A percentile compares a stretch with the other conserved stretches of the same genome.
Conservation (phyloP, 1,140 invertebrate genomes). For the Mycetomoellerius zeteki region DNA sequence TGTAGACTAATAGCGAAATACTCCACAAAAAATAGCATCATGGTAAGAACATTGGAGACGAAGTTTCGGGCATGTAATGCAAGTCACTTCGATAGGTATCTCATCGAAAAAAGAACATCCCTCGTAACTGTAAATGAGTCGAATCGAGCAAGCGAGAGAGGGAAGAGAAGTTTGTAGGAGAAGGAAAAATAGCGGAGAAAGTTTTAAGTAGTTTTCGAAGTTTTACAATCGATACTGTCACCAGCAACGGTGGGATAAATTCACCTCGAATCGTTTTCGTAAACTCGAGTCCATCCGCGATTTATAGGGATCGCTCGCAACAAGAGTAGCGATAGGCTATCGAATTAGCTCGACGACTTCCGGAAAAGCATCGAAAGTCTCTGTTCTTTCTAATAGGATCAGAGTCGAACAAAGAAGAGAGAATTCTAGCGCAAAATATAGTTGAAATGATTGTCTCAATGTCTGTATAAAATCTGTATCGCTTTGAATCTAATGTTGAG, state of each 20-base stretch:
- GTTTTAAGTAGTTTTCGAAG: constrained; percentile 60
- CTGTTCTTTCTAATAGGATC: neutral
- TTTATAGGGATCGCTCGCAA: constrained; percentile 49
- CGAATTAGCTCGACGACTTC: constrained; percentile 42
- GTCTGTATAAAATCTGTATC: neutral
- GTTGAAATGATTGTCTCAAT: neutral
- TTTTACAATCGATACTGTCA: constrained; percentile 60
- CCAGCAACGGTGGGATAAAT: constrained; percentile 53
- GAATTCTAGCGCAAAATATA: neutral
- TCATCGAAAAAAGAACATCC: neutral
- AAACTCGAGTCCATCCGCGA: constrained; percentile 41
- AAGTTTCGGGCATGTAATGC: constrained; percentile 25
- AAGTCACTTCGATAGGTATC: constrained; percentile 35
- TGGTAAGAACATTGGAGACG: neutral
- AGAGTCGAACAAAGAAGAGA: neutral
- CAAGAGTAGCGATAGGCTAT: constrained; percentile 34
- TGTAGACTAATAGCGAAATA: neutral
- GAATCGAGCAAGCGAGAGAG: constrained; percentile 6
- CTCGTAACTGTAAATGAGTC: constrained; percentile 57
- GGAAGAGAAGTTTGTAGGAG: neutral
- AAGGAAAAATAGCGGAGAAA: constrained; percentile 54
- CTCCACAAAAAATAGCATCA: neutral
- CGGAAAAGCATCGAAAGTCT: neutral
- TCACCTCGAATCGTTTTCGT: constrained; percentile 51
- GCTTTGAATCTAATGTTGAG: neutral